Conservation (phyloP, 2,888 invertebrate species). For the Amorpha juglandis region DNA sequence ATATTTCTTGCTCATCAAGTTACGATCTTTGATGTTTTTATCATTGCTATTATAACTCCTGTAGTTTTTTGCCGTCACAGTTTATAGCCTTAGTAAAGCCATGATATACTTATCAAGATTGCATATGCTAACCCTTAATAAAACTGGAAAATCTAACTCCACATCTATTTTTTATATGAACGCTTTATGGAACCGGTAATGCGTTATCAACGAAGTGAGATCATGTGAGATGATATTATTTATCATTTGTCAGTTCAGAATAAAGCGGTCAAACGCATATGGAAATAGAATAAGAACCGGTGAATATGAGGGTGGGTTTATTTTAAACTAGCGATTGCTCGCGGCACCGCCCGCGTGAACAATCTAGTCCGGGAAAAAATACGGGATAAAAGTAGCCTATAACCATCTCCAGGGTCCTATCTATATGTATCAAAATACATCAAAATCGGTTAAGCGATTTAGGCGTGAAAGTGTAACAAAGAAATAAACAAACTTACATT, state of each 20-base stretch:
- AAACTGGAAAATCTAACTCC: constrained; percentile 19
- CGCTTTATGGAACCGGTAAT: constrained; percentile 3
- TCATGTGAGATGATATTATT: constrained; percentile 12
- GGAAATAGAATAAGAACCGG: not conserved
- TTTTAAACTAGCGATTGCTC: too few relatives aligned
- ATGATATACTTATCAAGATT: constrained; percentile 9
- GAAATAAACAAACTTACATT: too few relatives aligned
- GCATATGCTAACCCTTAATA: constrained; percentile 3
- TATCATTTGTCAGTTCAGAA: constrained; percentile 16
- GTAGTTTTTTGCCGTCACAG: not conserved
- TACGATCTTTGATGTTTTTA: not conserved
- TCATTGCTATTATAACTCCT: not conserved
- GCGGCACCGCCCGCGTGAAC: too few relatives aligned
- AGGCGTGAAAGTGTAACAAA: too few relatives aligned
- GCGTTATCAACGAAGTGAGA: constrained; percentile 2
- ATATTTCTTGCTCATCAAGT: not conserved
- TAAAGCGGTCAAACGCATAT: constrained; percentile 18
- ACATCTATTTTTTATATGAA: constrained; percentile 7
- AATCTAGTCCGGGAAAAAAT: too few relatives aligned
- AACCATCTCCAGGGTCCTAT: too few relatives aligned
- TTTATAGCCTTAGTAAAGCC: constrained; percentile 4
- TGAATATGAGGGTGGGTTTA: not conserved
- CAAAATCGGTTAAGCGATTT: too few relatives aligned
- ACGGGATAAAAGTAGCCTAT: too few relatives aligned
- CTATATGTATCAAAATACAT: too few relatives aligned